Base-by-base conservation (phyloP, 1,140 invertebrate species). In the Euwallacea similis region DNA sequence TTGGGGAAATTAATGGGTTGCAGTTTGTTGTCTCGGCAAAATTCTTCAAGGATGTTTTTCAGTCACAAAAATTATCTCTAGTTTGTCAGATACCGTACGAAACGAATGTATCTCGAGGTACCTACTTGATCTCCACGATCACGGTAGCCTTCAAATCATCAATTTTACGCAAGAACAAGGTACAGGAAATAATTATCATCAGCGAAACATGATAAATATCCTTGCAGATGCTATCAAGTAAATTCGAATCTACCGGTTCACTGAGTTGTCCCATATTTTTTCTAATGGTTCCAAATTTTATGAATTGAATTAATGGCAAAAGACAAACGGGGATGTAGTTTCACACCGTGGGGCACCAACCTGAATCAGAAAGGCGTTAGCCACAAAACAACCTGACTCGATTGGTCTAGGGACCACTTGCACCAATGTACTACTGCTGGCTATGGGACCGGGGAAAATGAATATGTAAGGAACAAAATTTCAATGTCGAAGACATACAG, bases 21-120 rank as follows among this genome's bases (percentile, higher is more conserved):
- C 46, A 50, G 46, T 50, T 50, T 50, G 46, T 50, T 50, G 46
- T 50, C 13, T 50, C 9, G 46, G 46, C 46, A 7, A 50, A 50
- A 50, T 33, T 33, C 21, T 33, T 33, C 21, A 33, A 33, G 21
- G 21, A 33, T 33, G 21, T 33, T 33, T 33, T 33, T 33, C 21
- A 33, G 21, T 33, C 21, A 33, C 21, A 33, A 33, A 33, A 33
- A 33, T 33, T 33, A 33, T 33, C 21, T 33, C 21, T 4, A 33
- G 21, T 33, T 33, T 33, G 21, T 33, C 21, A 33, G 21, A 50
- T 11, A 50, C 9, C 2, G 13, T 50, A 50, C 0, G 46, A 13
- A 2, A 50, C 46, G 6, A 50, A 2, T 50, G 46, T 13, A 50
- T 50, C 46, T 4, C 13, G 46, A 11, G 13, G 9, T 3, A 50